A percentile compares a stretch with the other conserved stretches of the same genome.
Conservation (phyloP, 2,888 invertebrate genomes). For the Drosophila antonietae region DNA sequence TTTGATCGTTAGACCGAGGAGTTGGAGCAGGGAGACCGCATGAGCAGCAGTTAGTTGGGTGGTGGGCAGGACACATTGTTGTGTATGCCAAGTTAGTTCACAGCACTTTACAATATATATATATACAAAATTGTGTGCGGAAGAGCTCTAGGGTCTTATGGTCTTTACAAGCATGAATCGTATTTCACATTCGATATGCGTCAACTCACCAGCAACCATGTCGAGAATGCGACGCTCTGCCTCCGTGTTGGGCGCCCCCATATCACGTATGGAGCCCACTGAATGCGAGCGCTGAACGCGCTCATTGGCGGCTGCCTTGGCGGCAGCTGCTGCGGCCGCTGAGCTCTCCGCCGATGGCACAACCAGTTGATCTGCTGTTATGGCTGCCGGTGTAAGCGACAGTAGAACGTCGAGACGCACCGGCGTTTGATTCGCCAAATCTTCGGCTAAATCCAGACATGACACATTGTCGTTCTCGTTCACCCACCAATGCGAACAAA, state of each 20-base stretch:
- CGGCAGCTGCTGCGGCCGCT: slow-evolving; percentile 75
- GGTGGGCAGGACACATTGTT: slow-evolving; percentile 50
- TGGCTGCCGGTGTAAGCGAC: slow-evolving; percentile 92
- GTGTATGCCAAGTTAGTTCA: slow-evolving; percentile 67
- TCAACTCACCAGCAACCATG: slow-evolving; percentile 86
- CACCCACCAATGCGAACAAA: slow-evolving; percentile 99
- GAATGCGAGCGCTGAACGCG: slow-evolving; percentile 88
- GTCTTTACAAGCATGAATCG: slow-evolving; percentile 49
- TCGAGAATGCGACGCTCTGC: slow-evolving; percentile 90
- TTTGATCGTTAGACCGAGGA: slow-evolving; percentile 31
- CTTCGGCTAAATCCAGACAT: slow-evolving; percentile 94
- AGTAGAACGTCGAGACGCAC: slow-evolving; percentile 94
- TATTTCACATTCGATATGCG: slow-evolving; percentile 1
- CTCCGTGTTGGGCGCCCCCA: slow-evolving; percentile 87
- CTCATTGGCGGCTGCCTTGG: slow-evolving; percentile 85
- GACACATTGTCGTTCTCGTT: slow-evolving; percentile 93
- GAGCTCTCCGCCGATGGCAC: slow-evolving; percentile 86
- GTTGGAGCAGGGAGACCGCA: slow-evolving; percentile 43
- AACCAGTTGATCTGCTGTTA: slow-evolving; percentile 90
- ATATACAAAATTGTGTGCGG: slow-evolving; percentile 49
- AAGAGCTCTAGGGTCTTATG: slow-evolving; percentile 42
- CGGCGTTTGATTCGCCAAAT: slow-evolving; percentile 95
- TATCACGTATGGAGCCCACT: slow-evolving; percentile 90
- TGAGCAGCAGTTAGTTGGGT: slow-evolving; percentile 55
- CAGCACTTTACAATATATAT: slow-evolving; percentile 60